phyloP scores from a whole-genome alignment of 1,140 invertebrate species.

The Rhagoletis zephyria region DNA sequence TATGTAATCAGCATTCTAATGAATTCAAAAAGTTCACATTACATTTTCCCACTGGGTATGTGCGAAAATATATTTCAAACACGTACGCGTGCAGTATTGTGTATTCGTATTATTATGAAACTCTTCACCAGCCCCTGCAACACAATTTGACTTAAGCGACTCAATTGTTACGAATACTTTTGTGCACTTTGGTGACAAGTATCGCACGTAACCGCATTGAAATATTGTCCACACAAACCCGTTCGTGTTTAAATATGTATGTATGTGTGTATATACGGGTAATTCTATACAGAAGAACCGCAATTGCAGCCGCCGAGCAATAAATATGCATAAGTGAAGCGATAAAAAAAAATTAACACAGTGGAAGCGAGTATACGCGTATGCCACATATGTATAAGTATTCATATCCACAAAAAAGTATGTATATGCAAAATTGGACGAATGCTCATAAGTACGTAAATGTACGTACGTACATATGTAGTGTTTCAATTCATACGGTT shows the following conservation, averaged over 20 bases:
- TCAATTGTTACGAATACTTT: constrained; percentile 1
- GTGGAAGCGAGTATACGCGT: too few species aligned
- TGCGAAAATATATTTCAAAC: not conserved
- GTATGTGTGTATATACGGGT: not conserved
- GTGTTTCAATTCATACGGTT: constrained; percentile 5
- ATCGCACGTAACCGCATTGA: not conserved
- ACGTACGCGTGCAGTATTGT: not conserved
- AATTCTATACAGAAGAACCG: not conserved
- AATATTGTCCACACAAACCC: not conserved
- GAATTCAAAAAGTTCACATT: too few species aligned
- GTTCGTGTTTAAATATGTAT: not conserved
- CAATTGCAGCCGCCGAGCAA: constrained; percentile 3
- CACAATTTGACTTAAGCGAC: not conserved
- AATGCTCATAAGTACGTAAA: not conserved
- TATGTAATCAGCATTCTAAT: too few species aligned
- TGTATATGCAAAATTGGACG: too few species aligned
- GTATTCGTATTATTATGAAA: not conserved
- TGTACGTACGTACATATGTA: not conserved
- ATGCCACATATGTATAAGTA: too few species aligned
- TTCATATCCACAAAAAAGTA: too few species aligned
- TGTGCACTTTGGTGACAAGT: constrained; percentile 21
- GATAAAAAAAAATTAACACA: too few species aligned
- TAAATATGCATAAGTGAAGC: not conserved
- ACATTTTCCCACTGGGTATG: not conserved
- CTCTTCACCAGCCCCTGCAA: not conserved